phyloP scores from a whole-genome alignment of 2,797 vertebrate genomes.

The Pempheris klunzingeri region DNA sequence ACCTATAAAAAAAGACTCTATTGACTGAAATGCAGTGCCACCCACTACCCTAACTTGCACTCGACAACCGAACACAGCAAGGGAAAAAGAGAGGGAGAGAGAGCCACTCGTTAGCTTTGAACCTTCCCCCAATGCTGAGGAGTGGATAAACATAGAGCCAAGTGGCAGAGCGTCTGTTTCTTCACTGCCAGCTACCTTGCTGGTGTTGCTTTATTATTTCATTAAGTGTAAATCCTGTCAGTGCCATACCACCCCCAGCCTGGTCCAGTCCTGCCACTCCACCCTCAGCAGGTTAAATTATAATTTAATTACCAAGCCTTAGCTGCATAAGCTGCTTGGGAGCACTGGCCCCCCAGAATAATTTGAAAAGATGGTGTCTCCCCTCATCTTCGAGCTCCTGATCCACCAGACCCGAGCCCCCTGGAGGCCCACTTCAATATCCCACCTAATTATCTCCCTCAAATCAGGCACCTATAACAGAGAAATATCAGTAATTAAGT shows the following conservation, averaged over 20 bases:
- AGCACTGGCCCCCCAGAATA: slow-evolving; percentile 95
- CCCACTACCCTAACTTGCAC: slow-evolving; percentile 33
- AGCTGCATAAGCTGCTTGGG: slow-evolving; percentile 96
- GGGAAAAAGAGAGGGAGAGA: slow-evolving; percentile 35
- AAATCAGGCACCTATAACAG: slow-evolving; percentile 84
- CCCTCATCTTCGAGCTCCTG: slow-evolving; percentile 87
- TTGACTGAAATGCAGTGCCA: slow-evolving; percentile 38
- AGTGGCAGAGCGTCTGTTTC: slow-evolving; percentile 65
- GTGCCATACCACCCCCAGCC: slow-evolving; percentile 88
- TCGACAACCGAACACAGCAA: slow-evolving; percentile 46
- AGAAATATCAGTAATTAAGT: slow-evolving; percentile 88
- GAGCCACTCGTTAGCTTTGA: slow-evolving; percentile 63
- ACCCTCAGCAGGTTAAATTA: slow-evolving; percentile 97
- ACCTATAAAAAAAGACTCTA: slow-evolving; percentile 31
- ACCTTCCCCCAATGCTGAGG: slow-evolving; percentile 53
- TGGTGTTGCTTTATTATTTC: slow-evolving; percentile 95
- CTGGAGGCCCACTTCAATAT: slow-evolving; percentile 86
- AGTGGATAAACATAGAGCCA: slow-evolving; percentile 73
- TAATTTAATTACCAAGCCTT: slow-evolving; percentile 99
- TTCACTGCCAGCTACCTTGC: slow-evolving; percentile 85
- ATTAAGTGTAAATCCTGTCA: slow-evolving; percentile 95
- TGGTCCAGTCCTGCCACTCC: slow-evolving; percentile 90
- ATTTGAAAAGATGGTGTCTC: slow-evolving; percentile 97
- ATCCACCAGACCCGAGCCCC: slow-evolving; percentile 82
- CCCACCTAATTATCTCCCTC: slow-evolving; percentile 86